These are phyloP conservation scores for Ferrisia virgata DNA, from an alignment of 2,888 invertebrate genomes.

Conservation along the genomic window DNA sequence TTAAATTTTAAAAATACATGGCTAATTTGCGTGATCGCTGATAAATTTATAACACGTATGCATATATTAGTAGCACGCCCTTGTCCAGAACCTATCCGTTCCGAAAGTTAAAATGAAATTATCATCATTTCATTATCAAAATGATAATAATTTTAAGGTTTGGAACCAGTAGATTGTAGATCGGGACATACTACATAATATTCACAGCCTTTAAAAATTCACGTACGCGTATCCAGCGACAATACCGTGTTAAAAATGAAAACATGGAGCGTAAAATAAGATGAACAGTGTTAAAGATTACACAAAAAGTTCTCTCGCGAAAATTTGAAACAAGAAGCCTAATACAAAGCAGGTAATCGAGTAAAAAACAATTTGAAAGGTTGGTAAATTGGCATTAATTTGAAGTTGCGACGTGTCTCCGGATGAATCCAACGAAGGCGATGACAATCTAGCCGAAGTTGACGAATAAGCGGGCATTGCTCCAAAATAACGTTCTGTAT, in stretches of 20 bases:
- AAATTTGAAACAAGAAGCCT: conserved; percentile 31
- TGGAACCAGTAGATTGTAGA: too few relatives aligned
- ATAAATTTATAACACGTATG: too few relatives aligned
- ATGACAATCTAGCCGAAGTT: background rate
- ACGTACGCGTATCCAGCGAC: background rate
- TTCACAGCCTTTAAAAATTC: background rate
- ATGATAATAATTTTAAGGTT: too few relatives aligned
- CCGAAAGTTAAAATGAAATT: too few relatives aligned
- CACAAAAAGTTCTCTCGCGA: background rate
- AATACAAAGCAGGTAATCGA: conserved; percentile 29
- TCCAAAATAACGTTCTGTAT: conserved; percentile 14
- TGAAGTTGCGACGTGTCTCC: background rate
- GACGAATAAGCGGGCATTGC: background rate
- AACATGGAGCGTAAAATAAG: background rate
- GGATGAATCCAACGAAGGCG: background rate
- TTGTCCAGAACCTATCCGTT: too few relatives aligned
- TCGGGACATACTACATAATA: too few relatives aligned
- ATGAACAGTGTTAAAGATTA: background rate
- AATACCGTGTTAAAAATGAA: background rate
- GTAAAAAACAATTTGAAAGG: conserved; percentile 25
- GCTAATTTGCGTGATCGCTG: too few relatives aligned
- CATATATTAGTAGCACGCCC: too few relatives aligned
- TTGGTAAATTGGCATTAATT: background rate
- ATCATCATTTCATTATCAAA: too few relatives aligned
- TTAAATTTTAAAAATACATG: too few relatives aligned